These are phyloP conservation scores for Circaetus cinerascens DNA, from an alignment of 2,113 vertebrate species.

Conservation along the genomic window DNA sequence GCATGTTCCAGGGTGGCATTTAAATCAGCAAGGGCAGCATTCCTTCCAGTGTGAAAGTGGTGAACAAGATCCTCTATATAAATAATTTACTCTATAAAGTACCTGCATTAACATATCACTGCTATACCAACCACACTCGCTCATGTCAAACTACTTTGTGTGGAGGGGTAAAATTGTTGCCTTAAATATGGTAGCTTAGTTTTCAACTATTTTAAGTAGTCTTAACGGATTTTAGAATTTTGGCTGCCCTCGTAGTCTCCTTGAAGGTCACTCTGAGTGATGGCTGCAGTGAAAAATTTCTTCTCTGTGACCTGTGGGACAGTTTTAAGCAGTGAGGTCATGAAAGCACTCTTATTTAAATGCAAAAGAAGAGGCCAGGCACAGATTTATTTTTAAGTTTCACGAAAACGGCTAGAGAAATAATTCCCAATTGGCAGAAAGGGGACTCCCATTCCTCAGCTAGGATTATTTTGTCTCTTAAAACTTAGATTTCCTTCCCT, in stretches of 20 bases:
- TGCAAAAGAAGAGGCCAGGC: background rate
- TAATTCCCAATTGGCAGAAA: background rate
- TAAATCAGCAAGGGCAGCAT: conserved; percentile 5
- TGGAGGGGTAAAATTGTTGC: background rate
- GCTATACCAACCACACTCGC: background rate
- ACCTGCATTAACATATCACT: conserved; percentile 3
- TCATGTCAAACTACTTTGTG: background rate
- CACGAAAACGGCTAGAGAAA: background rate
- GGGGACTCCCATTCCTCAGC: background rate
- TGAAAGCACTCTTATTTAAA: background rate
- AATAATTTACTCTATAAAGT: conserved; percentile 43
- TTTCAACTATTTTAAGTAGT: conserved; percentile 34
- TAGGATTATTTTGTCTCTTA: background rate
- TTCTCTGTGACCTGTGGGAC: background rate
- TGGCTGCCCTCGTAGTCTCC: background rate
- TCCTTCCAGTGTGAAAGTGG: conserved; percentile 33
- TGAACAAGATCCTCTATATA: conserved; percentile 4
- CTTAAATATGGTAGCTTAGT: conserved; percentile 20
- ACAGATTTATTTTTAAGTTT: background rate
- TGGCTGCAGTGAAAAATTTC: background rate
- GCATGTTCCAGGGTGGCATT: conserved; percentile 14
- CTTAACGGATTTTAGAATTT: conserved; percentile 9
- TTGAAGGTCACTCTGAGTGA: background rate
- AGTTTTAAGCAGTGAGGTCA: background rate
- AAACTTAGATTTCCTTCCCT: background rate